phyloP scores from a whole-genome alignment of 2,113 vertebrate species.

The Tachysurus fulvidraco region DNA sequence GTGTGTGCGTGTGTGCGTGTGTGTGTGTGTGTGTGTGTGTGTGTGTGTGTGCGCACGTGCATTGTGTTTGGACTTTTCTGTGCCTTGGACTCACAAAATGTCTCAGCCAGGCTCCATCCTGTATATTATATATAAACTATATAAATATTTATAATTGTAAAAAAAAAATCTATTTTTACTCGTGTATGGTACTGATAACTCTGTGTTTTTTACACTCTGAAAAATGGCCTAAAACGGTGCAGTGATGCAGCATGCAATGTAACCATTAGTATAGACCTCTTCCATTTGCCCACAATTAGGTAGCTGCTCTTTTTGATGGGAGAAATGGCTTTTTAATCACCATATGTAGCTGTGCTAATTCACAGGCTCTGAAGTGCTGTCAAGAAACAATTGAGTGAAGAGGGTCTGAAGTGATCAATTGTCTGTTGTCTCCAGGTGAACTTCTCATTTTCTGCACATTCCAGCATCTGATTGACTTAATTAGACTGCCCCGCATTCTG shows the following conservation, averaged over 20 bases:
- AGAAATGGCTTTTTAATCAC: conserved; percentile 67
- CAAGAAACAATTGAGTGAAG: conserved; percentile 73
- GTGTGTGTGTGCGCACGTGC: conserved; percentile 62
- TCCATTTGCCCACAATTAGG: conserved; percentile 55
- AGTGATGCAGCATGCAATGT: conserved; percentile 52
- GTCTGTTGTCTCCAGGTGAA: conserved; percentile 66
- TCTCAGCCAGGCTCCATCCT: conserved; percentile 23
- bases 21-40: conserved; percentile 60
- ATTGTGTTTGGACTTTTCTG: conserved; percentile 63
- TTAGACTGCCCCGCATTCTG: conserved; percentile 69
- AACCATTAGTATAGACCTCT: conserved; percentile 49
- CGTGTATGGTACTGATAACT: neutral
- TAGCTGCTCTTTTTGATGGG: conserved; percentile 52
- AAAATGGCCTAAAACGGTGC: conserved; percentile 41
- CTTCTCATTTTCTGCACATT: conserved; percentile 71
- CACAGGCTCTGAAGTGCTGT: conserved; percentile 72
- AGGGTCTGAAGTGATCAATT: conserved; percentile 75
- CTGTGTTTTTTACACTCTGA: conserved; percentile 9
- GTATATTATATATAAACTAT: too few species aligned
- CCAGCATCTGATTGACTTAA: conserved; percentile 75
- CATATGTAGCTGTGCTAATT: conserved; percentile 67
- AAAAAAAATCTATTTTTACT: neutral
- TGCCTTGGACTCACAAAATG: conserved; percentile 49
- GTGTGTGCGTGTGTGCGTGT: conserved; percentile 58
- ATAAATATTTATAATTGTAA: neutral